Conservation (phyloP, 1,140 invertebrate species). For the Melipona quadrifasciata region DNA sequence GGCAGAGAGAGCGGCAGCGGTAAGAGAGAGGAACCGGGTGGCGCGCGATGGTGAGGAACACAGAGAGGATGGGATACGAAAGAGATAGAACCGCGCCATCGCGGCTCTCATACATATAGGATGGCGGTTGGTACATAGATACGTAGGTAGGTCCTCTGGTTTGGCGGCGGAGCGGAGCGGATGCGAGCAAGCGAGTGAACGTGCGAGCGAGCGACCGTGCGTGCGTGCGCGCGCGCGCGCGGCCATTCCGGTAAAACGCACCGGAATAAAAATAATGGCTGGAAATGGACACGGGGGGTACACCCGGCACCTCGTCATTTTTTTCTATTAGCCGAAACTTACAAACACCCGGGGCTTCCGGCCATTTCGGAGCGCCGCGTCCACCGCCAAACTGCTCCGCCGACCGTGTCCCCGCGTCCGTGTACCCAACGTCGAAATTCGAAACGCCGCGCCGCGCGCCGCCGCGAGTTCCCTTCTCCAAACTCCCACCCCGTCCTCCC, state of each 20-base stretch:
- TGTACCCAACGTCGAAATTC: constrained; percentile 58
- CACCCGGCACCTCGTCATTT: constrained; percentile 71
- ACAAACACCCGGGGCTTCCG: constrained; percentile 74
- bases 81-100: constrained; percentile 62
- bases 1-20: constrained; percentile 34
- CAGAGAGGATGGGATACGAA: constrained; percentile 23
- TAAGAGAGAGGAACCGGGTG: constrained; percentile 49
- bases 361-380: constrained; percentile 69
- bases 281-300: constrained; percentile 72
- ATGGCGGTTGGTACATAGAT: constrained; percentile 43
- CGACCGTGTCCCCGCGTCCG: constrained; percentile 48
- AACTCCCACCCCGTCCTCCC: no score
- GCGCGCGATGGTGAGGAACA: not conserved
- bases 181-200: no score
- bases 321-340: constrained; percentile 77
- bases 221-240: constrained; percentile 50
- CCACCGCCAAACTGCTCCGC: constrained; percentile 70
- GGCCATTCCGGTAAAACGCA: constrained; percentile 75
- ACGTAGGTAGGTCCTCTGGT: constrained; percentile 44
- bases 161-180: constrained; percentile 41
- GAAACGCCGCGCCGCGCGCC: constrained; percentile 52
- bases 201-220: no score
- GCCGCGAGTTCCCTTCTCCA: constrained; percentile 31
- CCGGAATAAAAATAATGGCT: constrained; percentile 79
- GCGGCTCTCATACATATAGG: constrained; percentile 57